Evolutionary conservation across 2,888 invertebrate species (phyloP).

Genomic region (Autographa gamma): DNA sequence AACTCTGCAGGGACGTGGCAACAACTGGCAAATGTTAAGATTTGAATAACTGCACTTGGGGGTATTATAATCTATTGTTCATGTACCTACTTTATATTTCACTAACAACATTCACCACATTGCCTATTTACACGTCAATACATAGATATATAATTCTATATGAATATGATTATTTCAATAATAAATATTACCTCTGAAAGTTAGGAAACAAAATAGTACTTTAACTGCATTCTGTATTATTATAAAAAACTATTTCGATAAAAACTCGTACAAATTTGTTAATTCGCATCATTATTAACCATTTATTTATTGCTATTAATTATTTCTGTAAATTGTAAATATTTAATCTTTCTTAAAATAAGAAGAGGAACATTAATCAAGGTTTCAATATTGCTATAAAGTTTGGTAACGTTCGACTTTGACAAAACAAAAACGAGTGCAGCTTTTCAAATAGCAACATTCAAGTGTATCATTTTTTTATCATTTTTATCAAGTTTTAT

Average conservation of each 20-base stretch:
- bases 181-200: conserved; percentile 90
- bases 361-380: conserved; percentile 89
- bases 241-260: conserved; percentile 88
- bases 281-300: conserved; percentile 82
- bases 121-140: conserved; percentile 87
- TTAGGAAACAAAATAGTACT: conserved; percentile 89
- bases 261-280: conserved; percentile 88
- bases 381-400: conserved; percentile 86
- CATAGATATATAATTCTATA: conserved; percentile 91
- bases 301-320: conserved; percentile 87
- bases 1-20: conserved; percentile 83
- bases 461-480: conserved; percentile 67
- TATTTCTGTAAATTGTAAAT: conserved; percentile 88
- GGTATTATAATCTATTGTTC: conserved; percentile 79
- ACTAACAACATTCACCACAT: conserved; percentile 80
- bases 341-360: conserved; percentile 89
- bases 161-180: conserved; percentile 88
- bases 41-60: conserved; percentile 89
- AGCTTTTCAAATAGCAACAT: conserved; percentile 89
- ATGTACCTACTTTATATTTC: conserved; percentile 73
- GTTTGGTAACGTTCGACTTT: conserved; percentile 86
- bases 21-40: conserved; percentile 86
- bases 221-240: conserved; percentile 86
- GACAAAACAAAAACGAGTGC: conserved; percentile 83
- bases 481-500: conserved; percentile 70